Conservation (phyloP, 2,113 vertebrate species). For the Craseonycteris thonglongyai region DNA sequence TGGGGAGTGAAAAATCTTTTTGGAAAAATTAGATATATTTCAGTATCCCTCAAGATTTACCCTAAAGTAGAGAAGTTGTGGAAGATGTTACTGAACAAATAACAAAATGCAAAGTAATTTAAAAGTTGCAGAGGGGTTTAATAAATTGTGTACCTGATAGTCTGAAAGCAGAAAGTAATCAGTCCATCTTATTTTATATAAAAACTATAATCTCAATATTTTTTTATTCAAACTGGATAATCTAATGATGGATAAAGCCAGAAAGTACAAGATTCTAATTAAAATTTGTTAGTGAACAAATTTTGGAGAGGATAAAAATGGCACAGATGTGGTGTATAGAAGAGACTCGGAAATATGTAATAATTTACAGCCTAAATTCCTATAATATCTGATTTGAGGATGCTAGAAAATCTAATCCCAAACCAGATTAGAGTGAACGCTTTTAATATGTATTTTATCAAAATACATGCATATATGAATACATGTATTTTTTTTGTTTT, state of each 20-base stretch:
- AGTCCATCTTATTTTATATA: neutral
- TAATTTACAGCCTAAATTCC: neutral
- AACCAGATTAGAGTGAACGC: neutral
- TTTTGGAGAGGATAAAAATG: neutral
- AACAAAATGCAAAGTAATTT: neutral
- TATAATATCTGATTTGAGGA: neutral
- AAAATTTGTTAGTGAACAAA: neutral
- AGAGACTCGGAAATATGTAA: neutral
- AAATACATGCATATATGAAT: neutral
- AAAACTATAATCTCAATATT: neutral
- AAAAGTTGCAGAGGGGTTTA: neutral
- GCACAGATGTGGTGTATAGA: accelerated
- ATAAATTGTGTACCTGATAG: neutral
- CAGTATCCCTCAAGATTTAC: neutral
- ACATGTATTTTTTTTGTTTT: neutral
- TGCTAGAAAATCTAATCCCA: neutral
- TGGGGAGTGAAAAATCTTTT: neutral
- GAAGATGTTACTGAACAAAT: neutral
- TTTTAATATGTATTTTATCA: neutral
- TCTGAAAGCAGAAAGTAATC: neutral
- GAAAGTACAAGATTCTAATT: neutral
- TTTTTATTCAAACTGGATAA: neutral
- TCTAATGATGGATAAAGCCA: neutral
- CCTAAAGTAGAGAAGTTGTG: neutral
- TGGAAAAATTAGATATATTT: neutral